Base-by-base conservation (phyloP, 1,140 invertebrate species). In the Apolygus lucorum region DNA sequence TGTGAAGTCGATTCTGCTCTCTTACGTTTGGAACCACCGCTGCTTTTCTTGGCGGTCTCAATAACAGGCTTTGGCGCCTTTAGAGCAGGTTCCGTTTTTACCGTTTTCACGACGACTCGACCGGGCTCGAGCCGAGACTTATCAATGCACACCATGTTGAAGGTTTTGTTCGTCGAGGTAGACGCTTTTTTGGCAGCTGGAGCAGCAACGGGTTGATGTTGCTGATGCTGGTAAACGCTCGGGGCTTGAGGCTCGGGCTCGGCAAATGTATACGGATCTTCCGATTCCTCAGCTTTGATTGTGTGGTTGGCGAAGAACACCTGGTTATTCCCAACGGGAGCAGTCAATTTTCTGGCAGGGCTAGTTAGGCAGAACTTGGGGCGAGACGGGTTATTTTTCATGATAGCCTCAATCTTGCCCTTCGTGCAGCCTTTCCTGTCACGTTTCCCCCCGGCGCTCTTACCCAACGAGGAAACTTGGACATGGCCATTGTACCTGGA, bases 401-500 rank as follows among this genome's bases (percentile, higher is more conserved):
- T 73, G 68, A 75, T 74, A 26, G 74, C 73, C 71, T 76, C 75
- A 71, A 76, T 75, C 70, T 78, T 80, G 49, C 80, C 79, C 74
- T 82, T 82, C 72, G 81, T 82, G 72, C 75, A 76, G 52, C 75
- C 76, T 72, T 83, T 83, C 54, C 81, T 76, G 71, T 83, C 82
- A 68, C 82, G 82, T 71, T 82, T 83, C 26, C 71, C 71, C 28
- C 66, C 70, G 54, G 82, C 78, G 25, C 81, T 74, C 74, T 83
- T 82, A 14, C 82, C 82, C 73, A 79, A 28, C 22, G 73, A 76
- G 63, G 74, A 75, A 63, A 83, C 81, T 75, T 84, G 82, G 79
- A 83, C 81, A 73, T 84, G 83, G 72, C 82, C 83, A 75, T 84
- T 83, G 74, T 81, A 83, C 71, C 82, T 83, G 73, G 28, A 77